A percentile compares a stretch with the other conserved stretches of the same genome.
phyloP scores from a whole-genome alignment of 2,888 invertebrate species.

The Cerastis leucographa region DNA sequence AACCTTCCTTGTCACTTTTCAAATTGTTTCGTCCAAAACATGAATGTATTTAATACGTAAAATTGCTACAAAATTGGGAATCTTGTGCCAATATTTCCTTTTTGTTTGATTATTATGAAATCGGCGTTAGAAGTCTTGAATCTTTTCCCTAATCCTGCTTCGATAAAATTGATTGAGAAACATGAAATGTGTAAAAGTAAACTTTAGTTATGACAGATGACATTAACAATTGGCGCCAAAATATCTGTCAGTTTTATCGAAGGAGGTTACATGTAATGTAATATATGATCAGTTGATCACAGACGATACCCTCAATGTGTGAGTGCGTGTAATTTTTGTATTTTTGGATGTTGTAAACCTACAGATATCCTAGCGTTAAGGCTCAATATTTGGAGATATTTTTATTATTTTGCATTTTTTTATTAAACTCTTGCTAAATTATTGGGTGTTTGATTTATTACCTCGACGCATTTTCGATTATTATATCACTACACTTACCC shows the following conservation, averaged over 20 bases:
- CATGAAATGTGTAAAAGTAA: background rate
- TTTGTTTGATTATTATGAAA: conserved; percentile 57
- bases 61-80: conserved; percentile 74
- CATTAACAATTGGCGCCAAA: conserved; percentile 35
- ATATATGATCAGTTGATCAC: conserved; percentile 46
- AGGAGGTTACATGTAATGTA: conserved; percentile 57
- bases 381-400: conserved; percentile 90
- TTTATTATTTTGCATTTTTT: conserved; percentile 91
- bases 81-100: conserved; percentile 76
- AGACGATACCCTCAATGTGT: conserved; percentile 76
- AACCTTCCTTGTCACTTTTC: conserved; percentile 62
- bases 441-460: conserved; percentile 73
- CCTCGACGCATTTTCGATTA: background rate
- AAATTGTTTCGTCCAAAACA: conserved; percentile 66
- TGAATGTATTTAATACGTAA: conserved; percentile 64
- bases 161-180: conserved; percentile 55
- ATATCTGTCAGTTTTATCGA: conserved; percentile 56
- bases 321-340: conserved; percentile 86
- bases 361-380: conserved; percentile 87
- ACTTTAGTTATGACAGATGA: conserved; percentile 26
- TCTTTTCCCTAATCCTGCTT: conserved; percentile 58
- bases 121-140: conserved; percentile 58
- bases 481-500: background rate
- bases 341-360: conserved; percentile 86
- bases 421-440: conserved; percentile 90